These are phyloP conservation scores for Trachymyrmex septentrionalis DNA, from an alignment of 1,140 invertebrate species.

Conservation along the genomic window DNA sequence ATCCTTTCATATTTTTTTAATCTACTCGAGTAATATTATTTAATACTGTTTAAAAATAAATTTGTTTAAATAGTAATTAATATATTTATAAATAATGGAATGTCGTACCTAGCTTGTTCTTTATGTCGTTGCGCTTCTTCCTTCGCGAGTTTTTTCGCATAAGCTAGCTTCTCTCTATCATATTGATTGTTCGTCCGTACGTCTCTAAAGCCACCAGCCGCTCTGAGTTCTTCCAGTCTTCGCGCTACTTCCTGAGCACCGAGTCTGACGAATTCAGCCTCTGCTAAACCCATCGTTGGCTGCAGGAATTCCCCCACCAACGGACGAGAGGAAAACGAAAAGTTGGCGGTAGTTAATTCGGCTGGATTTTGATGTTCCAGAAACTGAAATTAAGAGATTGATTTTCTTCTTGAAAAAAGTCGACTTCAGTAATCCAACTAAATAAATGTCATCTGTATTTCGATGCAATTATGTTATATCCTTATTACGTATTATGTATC, in stretches of 20 bases:
- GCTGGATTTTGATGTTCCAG: conserved; percentile 92
- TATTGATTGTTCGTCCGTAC: conserved; percentile 84
- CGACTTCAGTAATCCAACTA: not conserved
- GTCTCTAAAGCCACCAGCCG: conserved; percentile 82
- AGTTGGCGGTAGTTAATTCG: conserved; percentile 94
- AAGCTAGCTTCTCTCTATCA: conserved; percentile 88
- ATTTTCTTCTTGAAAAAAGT: not conserved
- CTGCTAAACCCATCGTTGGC: conserved; percentile 85
- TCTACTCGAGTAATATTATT: not conserved
- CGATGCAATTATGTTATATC: not conserved
- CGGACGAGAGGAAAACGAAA: conserved; percentile 95
- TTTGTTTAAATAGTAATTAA: not conserved
- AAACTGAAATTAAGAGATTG: conserved; percentile 87
- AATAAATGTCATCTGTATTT: not conserved
- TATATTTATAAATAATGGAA: not conserved
- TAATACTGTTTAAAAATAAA: not conserved
- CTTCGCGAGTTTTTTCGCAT: conserved; percentile 87
- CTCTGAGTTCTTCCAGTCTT: conserved; percentile 88
- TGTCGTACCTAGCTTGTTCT: conserved; percentile 87
- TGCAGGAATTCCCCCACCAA: conserved; percentile 96
- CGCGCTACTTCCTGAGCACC: conserved; percentile 86
- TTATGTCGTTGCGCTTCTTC: conserved; percentile 88
- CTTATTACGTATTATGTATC: not conserved
- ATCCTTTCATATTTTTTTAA: not conserved
- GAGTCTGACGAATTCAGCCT: conserved; percentile 85